Percentiles rank a stretch among this genome's conserved stretches.
Conservation (phyloP, 2,797 vertebrate species). For the Myotis findleyi region DNA sequence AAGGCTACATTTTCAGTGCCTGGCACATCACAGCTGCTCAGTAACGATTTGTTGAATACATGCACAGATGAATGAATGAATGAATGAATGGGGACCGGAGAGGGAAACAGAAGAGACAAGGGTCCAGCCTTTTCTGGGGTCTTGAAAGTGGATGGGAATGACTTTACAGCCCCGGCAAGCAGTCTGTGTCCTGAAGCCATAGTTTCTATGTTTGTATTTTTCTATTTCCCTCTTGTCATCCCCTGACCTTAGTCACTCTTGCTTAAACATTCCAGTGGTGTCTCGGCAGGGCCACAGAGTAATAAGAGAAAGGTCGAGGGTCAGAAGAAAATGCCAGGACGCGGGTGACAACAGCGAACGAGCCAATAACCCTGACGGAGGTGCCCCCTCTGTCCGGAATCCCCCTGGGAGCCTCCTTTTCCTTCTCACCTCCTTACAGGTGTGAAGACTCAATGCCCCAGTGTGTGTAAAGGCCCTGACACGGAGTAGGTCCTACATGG, state of each 20-base stretch:
- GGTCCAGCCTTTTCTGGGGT: neutral
- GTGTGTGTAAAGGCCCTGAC: neutral
- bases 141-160: neutral
- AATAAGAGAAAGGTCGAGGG: neutral
- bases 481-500: neutral
- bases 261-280: neutral
- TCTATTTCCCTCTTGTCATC: neutral
- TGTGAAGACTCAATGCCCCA: neutral
- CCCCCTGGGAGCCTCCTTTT: neutral
- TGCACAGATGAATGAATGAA: neutral
- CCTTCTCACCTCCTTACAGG: neutral
- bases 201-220: neutral
- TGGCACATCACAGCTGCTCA: neutral
- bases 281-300: neutral
- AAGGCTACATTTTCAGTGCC: neutral
- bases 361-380: neutral
- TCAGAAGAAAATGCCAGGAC: neutral
- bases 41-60: neutral
- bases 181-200: no score
- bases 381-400: neutral
- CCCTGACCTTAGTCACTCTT: neutral
- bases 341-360: neutral
- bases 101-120: neutral
- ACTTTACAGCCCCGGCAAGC: neutral
- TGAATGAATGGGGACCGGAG: neutral